These are phyloP conservation scores for Polyodon spathula DNA, from an alignment of 2,113 vertebrate species.

Conservation along the genomic window DNA sequence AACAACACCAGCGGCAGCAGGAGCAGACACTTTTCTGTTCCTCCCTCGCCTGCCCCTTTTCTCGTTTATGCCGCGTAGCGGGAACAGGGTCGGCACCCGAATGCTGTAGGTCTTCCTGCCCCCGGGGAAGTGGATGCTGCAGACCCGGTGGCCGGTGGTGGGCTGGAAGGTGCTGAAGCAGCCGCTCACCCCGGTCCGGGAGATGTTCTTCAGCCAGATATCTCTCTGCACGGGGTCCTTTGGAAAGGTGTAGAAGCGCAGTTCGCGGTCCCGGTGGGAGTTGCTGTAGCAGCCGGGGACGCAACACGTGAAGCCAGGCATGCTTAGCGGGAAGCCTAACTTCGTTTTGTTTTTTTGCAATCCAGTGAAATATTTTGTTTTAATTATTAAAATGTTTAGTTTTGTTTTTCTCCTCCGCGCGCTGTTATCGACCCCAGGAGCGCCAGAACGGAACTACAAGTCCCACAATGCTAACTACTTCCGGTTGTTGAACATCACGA, in stretches of 20 bases:
- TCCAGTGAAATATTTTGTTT: slow-evolving; percentile 21
- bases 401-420: slow-evolving; percentile 54
- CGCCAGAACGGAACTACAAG: slow-evolving; percentile 73
- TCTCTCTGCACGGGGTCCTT: slow-evolving; percentile 82
- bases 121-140: slow-evolving; percentile 90
- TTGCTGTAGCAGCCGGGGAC: slow-evolving; percentile 86
- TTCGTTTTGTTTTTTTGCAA: background rate
- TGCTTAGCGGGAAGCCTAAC: slow-evolving; percentile 27
- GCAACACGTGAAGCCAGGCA: slow-evolving; percentile 69
- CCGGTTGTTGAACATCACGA: slow-evolving; percentile 50
- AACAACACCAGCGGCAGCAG: slow-evolving; percentile 38
- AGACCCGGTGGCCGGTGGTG: slow-evolving; percentile 89
- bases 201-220: slow-evolving; percentile 93
- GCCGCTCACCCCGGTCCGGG: slow-evolving; percentile 87
- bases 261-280: slow-evolving; percentile 87
- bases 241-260: slow-evolving; percentile 94
- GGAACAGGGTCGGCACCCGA: slow-evolving; percentile 65
- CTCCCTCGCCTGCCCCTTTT: slow-evolving; percentile 43
- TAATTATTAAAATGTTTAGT: slow-evolving; percentile 29
- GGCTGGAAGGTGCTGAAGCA: slow-evolving; percentile 96
- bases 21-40: slow-evolving; percentile 11
- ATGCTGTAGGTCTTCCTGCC: slow-evolving; percentile 83
- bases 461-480: slow-evolving; percentile 79
- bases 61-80: slow-evolving; percentile 61
- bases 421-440: slow-evolving; percentile 48